These are phyloP conservation scores for Silurus meridionalis DNA, from an alignment of 2,113 vertebrate genomes.

Conservation along the genomic window DNA sequence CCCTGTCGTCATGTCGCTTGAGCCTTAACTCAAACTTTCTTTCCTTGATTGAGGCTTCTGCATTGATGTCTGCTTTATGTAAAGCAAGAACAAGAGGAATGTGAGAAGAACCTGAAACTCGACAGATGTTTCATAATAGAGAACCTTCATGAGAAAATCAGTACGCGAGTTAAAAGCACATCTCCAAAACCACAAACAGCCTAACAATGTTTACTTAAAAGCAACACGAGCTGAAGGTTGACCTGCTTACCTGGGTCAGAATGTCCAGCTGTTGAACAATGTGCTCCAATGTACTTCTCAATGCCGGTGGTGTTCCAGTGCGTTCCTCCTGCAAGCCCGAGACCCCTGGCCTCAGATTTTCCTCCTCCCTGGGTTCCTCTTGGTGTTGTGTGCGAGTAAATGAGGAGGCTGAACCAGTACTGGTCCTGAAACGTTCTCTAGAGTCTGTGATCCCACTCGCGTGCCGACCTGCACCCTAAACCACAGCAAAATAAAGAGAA, in stretches of 20 bases:
- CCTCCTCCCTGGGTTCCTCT: constrained; percentile 57
- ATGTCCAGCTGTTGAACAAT: constrained; percentile 88
- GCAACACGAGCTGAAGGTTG: not conserved
- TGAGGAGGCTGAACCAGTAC: constrained; percentile 13
- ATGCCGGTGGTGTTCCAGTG: constrained; percentile 58
- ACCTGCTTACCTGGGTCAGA: constrained; percentile 82
- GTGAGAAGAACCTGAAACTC: not conserved
- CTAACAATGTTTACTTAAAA: not conserved
- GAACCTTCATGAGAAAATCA: not conserved
- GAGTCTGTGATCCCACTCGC: not conserved
- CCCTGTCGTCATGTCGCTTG: not conserved
- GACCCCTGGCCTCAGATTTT: constrained; percentile 43
- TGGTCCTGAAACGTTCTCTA: constrained; percentile 4
- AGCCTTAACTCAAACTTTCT: too few relatives aligned
- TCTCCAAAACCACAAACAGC: not conserved
- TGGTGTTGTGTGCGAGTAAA: constrained; percentile 34
- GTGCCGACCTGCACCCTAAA: constrained; percentile 33
- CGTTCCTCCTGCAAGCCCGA: constrained; percentile 57
- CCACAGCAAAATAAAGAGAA: not conserved
- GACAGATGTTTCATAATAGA: not conserved
- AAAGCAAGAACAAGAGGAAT: not conserved
- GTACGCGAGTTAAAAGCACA: not conserved
- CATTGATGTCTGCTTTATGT: not conserved
- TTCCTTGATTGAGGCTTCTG: too few relatives aligned
- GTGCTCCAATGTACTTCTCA: constrained; percentile 76